phyloP scores from a whole-genome alignment of 2,888 invertebrate genomes.

The Coremacera marginata region DNA sequence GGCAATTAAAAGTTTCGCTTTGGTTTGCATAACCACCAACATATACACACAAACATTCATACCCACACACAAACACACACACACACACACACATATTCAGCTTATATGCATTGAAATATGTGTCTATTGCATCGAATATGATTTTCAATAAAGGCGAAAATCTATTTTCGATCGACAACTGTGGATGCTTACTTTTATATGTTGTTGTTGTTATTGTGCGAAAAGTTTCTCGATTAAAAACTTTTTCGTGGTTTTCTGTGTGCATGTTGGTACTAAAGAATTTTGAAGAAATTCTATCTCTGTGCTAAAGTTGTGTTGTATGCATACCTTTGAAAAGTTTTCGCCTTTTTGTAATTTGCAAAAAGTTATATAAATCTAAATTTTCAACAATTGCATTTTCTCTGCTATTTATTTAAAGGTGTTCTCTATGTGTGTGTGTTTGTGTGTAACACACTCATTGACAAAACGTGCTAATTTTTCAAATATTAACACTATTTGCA shows the following conservation, averaged over 20 bases:
- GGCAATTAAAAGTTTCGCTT: constrained; percentile 40
- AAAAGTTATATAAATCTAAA: no score
- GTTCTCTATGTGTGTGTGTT: no score
- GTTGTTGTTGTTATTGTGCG: not conserved
- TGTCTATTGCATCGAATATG: constrained; percentile 4
- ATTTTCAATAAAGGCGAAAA: constrained; percentile 18
- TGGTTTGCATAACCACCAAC: constrained; percentile 15
- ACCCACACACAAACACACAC: not conserved
- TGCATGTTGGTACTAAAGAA: not conserved
- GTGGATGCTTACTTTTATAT: not conserved
- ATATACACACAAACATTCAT: not conserved
- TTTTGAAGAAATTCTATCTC: not conserved
- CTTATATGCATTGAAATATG: not conserved
- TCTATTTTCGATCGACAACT: not conserved
- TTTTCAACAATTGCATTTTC: no score
- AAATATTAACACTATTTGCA: no score
- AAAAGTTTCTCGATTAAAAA: constrained; percentile 39
- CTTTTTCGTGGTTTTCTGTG: not conserved
- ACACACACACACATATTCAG: not conserved
- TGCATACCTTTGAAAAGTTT: no score
- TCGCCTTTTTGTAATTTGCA: no score
- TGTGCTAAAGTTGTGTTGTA: no score
- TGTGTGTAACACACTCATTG: no score
- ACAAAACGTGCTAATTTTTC: no score
- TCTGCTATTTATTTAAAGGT: no score